Evolutionary conservation across 1,140 invertebrate species (phyloP).

Genomic region (Hetaerina americana): DNA sequence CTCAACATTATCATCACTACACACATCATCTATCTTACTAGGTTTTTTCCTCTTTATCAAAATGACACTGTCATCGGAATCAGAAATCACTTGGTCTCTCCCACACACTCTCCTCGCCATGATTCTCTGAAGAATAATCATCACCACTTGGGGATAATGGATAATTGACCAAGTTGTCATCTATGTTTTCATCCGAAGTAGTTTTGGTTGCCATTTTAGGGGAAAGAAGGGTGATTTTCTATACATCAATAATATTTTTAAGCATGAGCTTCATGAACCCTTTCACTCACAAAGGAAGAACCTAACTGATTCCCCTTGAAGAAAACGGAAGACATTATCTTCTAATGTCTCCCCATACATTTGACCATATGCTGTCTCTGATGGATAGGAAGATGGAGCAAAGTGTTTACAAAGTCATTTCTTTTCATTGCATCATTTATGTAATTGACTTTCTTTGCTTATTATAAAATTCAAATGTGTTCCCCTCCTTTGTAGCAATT

Average conservation of each 20-base stretch:
- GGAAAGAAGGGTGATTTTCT: background rate
- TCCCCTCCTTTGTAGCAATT: too few species aligned
- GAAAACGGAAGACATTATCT: background rate
- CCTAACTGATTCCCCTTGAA: background rate
- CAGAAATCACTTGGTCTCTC: background rate
- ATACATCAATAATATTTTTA: background rate
- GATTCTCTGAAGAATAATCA: background rate
- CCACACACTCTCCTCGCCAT: background rate
- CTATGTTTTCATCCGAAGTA: too few species aligned
- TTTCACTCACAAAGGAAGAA: background rate
- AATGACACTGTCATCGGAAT: background rate
- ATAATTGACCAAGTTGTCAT: too few species aligned
- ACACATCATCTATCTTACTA: background rate
- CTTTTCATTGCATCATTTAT: background rate
- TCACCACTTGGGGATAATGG: too few species aligned
- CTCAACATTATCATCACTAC: background rate
- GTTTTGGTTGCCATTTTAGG: too few species aligned
- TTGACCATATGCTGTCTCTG: background rate
- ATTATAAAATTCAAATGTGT: too few species aligned
- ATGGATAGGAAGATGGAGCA: background rate
- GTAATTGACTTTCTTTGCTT: background rate
- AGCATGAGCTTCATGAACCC: background rate
- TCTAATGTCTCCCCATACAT: background rate
- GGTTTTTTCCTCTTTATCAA: background rate
- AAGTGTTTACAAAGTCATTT: background rate